phyloP scores from a whole-genome alignment of 2,113 vertebrate species.

The Bambusicola thoracicus region DNA sequence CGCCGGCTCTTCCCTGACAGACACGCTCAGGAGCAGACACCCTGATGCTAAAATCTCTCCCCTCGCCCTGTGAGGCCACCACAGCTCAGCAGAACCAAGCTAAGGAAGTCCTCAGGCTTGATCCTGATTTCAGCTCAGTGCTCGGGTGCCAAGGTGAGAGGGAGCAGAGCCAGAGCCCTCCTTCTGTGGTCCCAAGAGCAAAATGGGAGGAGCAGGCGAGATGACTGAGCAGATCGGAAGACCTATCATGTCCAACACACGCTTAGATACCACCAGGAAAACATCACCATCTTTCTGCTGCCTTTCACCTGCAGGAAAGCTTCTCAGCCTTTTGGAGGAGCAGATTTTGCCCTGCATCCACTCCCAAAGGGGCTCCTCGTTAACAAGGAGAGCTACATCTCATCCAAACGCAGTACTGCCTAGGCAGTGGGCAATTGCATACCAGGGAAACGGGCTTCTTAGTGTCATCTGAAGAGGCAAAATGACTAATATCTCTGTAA shows the following conservation, averaged over 20 bases:
- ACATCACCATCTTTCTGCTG: not conserved
- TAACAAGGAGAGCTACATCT: not conserved
- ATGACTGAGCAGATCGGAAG: rapidly evolving
- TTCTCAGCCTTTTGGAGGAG: not conserved
- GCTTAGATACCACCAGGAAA: not conserved
- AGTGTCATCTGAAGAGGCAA: not conserved
- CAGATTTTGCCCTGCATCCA: not conserved
- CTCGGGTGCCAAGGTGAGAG: not conserved
- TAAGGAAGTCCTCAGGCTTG: not conserved
- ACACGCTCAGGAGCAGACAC: not conserved
- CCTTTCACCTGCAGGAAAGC: not conserved
- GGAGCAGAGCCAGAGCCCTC: not conserved
- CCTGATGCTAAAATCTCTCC: not conserved
- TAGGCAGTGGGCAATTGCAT: rapidly evolving
- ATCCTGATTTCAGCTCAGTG: not conserved
- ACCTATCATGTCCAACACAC: not conserved
- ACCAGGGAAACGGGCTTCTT: not conserved
- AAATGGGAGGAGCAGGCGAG: not conserved
- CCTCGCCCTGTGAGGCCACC: not conserved
- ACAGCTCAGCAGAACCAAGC: rapidly evolving
- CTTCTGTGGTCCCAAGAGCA: not conserved
- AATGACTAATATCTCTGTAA: not conserved
- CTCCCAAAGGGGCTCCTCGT: not conserved
- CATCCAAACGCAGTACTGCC: not conserved
- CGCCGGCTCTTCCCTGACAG: not conserved